Evolutionary conservation across 2,113 vertebrate species (phyloP).

Genomic region (Glareola pratincola): DNA sequence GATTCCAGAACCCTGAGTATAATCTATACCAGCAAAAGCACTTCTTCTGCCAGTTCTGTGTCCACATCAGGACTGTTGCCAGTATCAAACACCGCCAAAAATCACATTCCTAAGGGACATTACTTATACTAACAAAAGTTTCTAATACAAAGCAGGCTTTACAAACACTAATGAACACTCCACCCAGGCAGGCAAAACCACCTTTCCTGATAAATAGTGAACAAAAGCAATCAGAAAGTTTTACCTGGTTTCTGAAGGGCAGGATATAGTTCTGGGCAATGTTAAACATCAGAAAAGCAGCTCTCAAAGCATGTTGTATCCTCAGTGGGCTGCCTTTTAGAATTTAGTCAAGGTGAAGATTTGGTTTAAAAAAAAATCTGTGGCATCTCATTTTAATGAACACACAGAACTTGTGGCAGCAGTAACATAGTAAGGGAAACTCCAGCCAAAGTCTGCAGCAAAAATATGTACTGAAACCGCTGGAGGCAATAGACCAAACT

Average conservation of each 20-base stretch:
- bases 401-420: neutral
- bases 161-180: neutral
- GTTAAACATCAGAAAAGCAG: neutral
- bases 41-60: neutral
- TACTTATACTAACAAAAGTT: neutral
- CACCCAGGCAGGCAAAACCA: neutral
- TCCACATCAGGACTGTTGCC: neutral
- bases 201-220: neutral
- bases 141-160: constrained; percentile 3
- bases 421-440: neutral
- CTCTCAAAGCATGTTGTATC: neutral
- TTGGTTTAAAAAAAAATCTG: neutral
- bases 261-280: neutral
- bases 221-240: neutral
- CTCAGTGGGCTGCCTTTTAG: neutral
- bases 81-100: neutral
- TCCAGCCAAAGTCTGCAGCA: neutral
- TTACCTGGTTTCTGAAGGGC: neutral
- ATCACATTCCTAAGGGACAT: constrained; percentile 13
- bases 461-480: neutral
- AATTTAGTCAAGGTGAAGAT: neutral
- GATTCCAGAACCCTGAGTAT: neutral
- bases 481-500: neutral
- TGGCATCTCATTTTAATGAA: neutral
- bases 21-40: neutral